A percentile compares a stretch with the other conserved stretches of the same genome.
phyloP scores from a whole-genome alignment of 2,888 invertebrate species.

The Megaustenia siamemsis region DNA sequence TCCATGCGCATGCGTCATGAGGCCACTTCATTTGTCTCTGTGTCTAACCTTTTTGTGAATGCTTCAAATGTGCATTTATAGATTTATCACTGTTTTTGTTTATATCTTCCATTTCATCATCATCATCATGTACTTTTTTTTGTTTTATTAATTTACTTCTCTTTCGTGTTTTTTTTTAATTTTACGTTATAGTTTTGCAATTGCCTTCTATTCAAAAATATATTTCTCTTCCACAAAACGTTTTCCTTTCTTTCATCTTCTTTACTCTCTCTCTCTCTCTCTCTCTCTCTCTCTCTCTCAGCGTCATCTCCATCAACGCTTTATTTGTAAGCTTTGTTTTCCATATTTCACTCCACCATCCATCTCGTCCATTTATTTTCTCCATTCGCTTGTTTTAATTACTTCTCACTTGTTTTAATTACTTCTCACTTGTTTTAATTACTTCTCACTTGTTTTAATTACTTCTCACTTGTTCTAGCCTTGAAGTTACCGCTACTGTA shows the following conservation, averaged over 20 bases:
- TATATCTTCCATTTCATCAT: too few relatives aligned
- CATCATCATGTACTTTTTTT: too few relatives aligned
- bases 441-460: too few relatives aligned
- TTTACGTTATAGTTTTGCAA: neutral
- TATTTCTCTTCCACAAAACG: neutral
- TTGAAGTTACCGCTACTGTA: too few relatives aligned
- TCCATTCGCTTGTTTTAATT: too few relatives aligned
- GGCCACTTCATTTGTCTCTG: neutral
- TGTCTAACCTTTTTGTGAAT: neutral
- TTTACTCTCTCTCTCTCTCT: too few relatives aligned
- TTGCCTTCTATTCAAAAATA: neutral
- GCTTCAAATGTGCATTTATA: too few relatives aligned
- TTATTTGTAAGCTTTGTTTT: neutral
- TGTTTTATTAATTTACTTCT: too few relatives aligned
- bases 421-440: too few relatives aligned
- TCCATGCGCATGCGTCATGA: neutral
- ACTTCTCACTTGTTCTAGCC: neutral
- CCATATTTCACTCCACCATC: neutral
- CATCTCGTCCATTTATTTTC: neutral
- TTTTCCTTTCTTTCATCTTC: neutral
- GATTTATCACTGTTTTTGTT: too few relatives aligned
- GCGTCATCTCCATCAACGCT: neutral
- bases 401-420: too few relatives aligned
- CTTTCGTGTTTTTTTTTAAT: too few relatives aligned
- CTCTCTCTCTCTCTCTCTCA: slow-evolving; percentile 1